A percentile compares a stretch with the other conserved stretches of the same genome.
phyloP scores from a whole-genome alignment of 2,113 vertebrate species.

The Ovibos moschatus region DNA sequence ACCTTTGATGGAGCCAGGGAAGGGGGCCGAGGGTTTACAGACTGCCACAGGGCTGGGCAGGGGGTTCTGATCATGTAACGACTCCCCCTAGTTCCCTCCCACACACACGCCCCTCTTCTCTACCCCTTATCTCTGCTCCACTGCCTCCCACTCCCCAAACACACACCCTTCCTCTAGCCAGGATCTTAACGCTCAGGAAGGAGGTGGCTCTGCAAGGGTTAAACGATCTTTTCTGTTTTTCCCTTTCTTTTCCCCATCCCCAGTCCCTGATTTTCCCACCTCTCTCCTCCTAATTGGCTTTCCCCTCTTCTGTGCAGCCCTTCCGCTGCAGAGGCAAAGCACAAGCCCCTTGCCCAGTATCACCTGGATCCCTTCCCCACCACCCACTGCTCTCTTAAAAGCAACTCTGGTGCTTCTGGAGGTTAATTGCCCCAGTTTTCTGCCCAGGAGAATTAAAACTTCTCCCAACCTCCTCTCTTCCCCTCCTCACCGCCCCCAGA shows the following conservation, averaged over 20 bases:
- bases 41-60: conserved; percentile 34
- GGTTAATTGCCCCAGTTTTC: conserved; percentile 56
- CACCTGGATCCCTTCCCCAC: neutral
- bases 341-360: conserved; percentile 44
- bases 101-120: conserved; percentile 43
- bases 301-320: neutral
- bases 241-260: neutral
- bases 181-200: conserved; percentile 37
- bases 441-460: conserved; percentile 64
- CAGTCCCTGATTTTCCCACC: neutral
- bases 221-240: neutral
- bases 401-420: conserved; percentile 70
- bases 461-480: conserved; percentile 6
- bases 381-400: conserved; percentile 35
- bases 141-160: neutral
- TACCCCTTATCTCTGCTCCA: neutral
- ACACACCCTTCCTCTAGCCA: conserved; percentile 34
- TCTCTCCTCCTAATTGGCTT: neutral
- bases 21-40: conserved; percentile 29
- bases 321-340: conserved; percentile 62
- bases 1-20: conserved; percentile 67
- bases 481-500: neutral
- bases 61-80: conserved; percentile 61
- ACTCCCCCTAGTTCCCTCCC: conserved; percentile 16
- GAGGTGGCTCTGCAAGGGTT: conserved; percentile 36